Evolutionary conservation across 2,113 vertebrate species (phyloP), one percentile per base, ranked within the genome.

Genomic region (Clarias gariepinus): DNA sequence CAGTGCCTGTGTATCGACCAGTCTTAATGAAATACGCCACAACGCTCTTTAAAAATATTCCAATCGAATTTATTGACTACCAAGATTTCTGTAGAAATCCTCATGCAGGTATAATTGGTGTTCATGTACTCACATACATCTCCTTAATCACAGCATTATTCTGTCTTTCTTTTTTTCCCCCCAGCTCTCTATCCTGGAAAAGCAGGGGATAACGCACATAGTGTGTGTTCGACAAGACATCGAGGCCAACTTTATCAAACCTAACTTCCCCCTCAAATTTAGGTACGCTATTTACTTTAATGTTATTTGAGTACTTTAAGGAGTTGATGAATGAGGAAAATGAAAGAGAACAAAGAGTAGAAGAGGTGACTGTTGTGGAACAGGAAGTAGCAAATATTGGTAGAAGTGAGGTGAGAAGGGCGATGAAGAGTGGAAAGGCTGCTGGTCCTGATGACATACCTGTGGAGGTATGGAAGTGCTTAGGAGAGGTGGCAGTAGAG

Each of bases 171-270:
- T 61, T 12, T 36, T 89, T 21, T 90, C 66, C 68, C 90, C 93
- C 92, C 91, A 99, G 98, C 96, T 99, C 92, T 95, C 97, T 93
- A 94, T 95, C 89, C 96, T 99, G 89, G 97, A 99, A 94, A 97
- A 96, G 94, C 96, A 97, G 91, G 97, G 97, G 87, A 96, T 99
- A 94, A 99, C 98, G 71, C 98, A 99, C 93, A 93, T 99, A 30
- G 96, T 99, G 91, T 99, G 98, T 93, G 98, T 99, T 93, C 93
- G 98, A 86, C 98, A 99, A 96, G 98, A 98, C 93, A 99, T 99
- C 71, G 98, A 99, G 95, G 98, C 98, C 93, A 99, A 99, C 93
- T 99, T 99, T 94, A 98, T 99, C 90, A 99, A 99, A 95, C 98
- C 98, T 93, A 99, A 99, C 95, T 99, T 99, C 92, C 96, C 97